phyloP scores from a whole-genome alignment of 2,113 vertebrate genomes.

The Zingel zingel region DNA sequence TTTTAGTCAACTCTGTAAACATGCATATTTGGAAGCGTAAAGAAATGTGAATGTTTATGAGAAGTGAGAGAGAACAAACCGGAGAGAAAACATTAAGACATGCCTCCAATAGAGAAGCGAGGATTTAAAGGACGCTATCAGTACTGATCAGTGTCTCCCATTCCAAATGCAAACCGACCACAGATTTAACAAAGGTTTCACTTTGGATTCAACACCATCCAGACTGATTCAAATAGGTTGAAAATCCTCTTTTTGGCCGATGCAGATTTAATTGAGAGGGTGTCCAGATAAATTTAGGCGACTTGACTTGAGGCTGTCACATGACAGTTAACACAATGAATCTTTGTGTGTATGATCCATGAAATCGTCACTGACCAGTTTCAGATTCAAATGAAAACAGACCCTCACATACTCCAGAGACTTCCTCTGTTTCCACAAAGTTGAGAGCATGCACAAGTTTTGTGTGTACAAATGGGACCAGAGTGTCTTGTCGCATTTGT shows the following conservation, averaged over 20 bases:
- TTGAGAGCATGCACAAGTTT: neutral
- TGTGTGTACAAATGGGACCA: conserved; percentile 6
- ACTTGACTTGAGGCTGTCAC: conserved; percentile 50
- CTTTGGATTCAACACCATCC: conserved; percentile 10
- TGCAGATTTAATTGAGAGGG: conserved; percentile 32
- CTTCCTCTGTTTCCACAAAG: conserved; percentile 34
- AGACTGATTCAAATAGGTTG: conserved; percentile 39
- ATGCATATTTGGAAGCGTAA: neutral
- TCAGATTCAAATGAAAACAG: conserved; percentile 74
- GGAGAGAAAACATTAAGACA: conserved; percentile 12
- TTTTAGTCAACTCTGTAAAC: neutral
- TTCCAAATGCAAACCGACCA: neutral
- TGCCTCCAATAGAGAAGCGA: conserved; percentile 3
- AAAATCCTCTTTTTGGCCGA: conserved; percentile 27
- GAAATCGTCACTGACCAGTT: conserved; percentile 45
- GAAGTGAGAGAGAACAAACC: neutral
- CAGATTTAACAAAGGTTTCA: conserved; percentile 33
- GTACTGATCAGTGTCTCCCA: conserved; percentile 29
- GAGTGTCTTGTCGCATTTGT: conserved; percentile 13
- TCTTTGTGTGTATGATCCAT: conserved; percentile 36
- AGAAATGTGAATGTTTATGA: neutral
- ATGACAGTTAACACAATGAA: conserved; percentile 62
- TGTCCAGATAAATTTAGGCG: conserved; percentile 53
- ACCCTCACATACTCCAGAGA: conserved; percentile 30
- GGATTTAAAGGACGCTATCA: neutral